A percentile compares a stretch with the other conserved stretches of the same genome.
Evolutionary conservation across 2,888 invertebrate species (phyloP).

Genomic region (Amitus sp.): DNA sequence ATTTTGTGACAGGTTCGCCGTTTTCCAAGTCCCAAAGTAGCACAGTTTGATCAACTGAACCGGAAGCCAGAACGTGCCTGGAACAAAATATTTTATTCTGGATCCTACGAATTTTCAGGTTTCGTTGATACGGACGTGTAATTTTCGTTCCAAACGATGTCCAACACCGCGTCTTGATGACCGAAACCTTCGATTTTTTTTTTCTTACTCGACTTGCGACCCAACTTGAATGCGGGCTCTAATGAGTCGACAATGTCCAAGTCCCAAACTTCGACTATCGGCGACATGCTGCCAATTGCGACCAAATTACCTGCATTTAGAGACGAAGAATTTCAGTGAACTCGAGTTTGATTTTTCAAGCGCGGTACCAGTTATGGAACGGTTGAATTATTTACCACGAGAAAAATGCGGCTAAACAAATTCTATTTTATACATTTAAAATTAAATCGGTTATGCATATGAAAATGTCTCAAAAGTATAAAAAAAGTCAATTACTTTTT

Average conservation of each 20-base stretch:
- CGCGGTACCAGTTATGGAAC: too few species aligned
- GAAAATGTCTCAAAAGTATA: too few species aligned
- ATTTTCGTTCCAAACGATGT: constrained; percentile 89
- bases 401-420: too few species aligned
- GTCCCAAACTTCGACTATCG: constrained; percentile 97
- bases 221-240: constrained; percentile 87
- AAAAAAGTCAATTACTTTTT: too few species aligned
- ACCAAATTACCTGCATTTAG: constrained; percentile 78
- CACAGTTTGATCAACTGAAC: constrained; percentile 89
- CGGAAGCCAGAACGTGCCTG: constrained; percentile 91
- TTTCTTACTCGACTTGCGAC: constrained; percentile 78
- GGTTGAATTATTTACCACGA: too few species aligned
- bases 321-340: background rate
- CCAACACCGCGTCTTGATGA: constrained; percentile 91
- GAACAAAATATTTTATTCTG: constrained; percentile 45
- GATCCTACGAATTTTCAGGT: too few species aligned
- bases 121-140: constrained; percentile 70
- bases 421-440: too few species aligned
- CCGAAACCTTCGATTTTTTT: constrained; percentile 77
- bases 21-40: constrained; percentile 93
- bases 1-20: constrained; percentile 78
- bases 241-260: constrained; percentile 91
- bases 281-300: constrained; percentile 93
- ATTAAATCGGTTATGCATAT: too few species aligned
- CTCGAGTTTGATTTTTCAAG: too few species aligned